phyloP scores from a whole-genome alignment of 1,140 invertebrate genomes.

The Micrasema longulum region DNA sequence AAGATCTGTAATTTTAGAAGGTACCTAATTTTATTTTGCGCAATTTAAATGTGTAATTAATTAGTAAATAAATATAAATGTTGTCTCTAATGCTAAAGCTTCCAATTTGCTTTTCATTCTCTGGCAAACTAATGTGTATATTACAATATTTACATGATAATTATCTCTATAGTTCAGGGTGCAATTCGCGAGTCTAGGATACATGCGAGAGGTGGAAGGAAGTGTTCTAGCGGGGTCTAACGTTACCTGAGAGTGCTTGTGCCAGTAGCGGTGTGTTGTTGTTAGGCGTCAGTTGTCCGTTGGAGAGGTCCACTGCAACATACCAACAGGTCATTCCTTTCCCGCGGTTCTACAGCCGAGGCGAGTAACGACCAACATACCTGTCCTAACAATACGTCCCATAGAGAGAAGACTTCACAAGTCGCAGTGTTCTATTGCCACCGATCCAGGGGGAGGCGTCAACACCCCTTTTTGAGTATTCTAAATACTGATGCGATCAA shows the following conservation, averaged over 20 bases:
- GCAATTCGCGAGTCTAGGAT: constrained; percentile 43
- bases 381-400: constrained; percentile 35
- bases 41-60: too few species aligned
- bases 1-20: too few species aligned
- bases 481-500: constrained; percentile 22
- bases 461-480: neutral
- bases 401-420: neutral
- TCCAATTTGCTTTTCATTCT: constrained; percentile 1
- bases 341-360: constrained; percentile 17
- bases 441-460: neutral
- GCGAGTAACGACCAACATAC: constrained; percentile 35
- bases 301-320: constrained; percentile 93
- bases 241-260: constrained; percentile 92
- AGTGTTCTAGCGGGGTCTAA: constrained; percentile 44
- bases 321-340: constrained; percentile 60
- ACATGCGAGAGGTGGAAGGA: constrained; percentile 47
- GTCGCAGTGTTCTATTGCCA: neutral
- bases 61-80: too few species aligned
- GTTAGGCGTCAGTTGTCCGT: constrained; percentile 93
- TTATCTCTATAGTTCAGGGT: constrained; percentile 22
- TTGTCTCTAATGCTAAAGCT: constrained; percentile 21
- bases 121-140: constrained; percentile 10
- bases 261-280: constrained; percentile 94
- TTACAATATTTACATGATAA: constrained; percentile 11
- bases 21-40: too few species aligned